Evolutionary conservation across 1,140 invertebrate species (phyloP), one percentile per base, ranked within the genome.

Genomic region (Rhopalosiphum maidis): DNA sequence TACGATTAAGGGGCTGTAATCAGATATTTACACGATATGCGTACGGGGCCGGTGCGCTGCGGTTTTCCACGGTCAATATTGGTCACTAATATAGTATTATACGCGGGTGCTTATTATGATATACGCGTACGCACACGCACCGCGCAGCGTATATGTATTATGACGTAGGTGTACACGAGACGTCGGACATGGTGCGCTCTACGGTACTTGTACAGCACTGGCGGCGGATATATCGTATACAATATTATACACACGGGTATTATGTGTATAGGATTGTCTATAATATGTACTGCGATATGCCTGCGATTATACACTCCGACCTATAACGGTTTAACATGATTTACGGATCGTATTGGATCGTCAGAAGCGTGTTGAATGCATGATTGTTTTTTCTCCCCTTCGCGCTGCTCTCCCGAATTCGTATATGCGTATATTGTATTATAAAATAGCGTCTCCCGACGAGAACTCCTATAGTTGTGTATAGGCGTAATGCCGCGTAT

Each of bases 261-360:
- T 15, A 15, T 46, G 15, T 11, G 46, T 51, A 9, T 46, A 51
- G 5, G 30, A 77, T 77, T 77, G 30, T 15, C 60, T 77, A 77
- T 77, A 51, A 18, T n/a, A 4, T 18, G 5, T 48, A n/a, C 6
- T 46, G 30, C 37, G 37, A n/a, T 88, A 37, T 51, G 2, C 3
- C 2, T 41, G 54, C n/a, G 15, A n/a, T 51, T 89, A 54, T 89
- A 48, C 87, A 54, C 87, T 15, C 25, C 48, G 87, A 90, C 46
- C n/a, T 37, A 90, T 90, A 90, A 90, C 88, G 88, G 88, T 90
- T 90, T 37, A 55, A 90, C 54, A 37, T 35, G 35, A 90, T 90
- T 37, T 90, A 30, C 25, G 41, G 85, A 86, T 46, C 85, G 85
- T 43, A 51, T 51, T 25, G 41, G 41, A 30, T 86, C 43, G 21